A percentile compares a stretch with the other conserved stretches of the same genome.
Evolutionary conservation across 2,113 vertebrate genomes (phyloP).

Genomic region (Neotragus moschatus): DNA sequence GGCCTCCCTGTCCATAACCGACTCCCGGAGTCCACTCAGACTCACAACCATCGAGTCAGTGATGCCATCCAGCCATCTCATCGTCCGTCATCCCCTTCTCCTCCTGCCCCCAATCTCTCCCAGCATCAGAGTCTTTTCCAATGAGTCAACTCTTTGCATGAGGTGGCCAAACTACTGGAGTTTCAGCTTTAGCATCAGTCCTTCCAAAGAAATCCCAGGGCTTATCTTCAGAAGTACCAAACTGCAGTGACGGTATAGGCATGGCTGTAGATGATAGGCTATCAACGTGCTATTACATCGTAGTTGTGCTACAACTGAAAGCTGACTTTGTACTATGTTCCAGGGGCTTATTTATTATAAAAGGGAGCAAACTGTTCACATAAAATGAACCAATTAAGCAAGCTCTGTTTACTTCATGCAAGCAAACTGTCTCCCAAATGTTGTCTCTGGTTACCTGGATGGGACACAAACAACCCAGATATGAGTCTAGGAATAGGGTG

Average conservation of each 20-base stretch:
- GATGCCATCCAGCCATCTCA: too few species aligned
- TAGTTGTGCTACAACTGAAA: background rate
- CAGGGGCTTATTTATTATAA: background rate
- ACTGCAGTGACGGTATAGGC: background rate
- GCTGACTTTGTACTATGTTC: background rate
- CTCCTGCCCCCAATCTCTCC: too few species aligned
- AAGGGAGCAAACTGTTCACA: background rate
- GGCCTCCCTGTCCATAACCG: too few species aligned
- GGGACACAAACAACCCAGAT: background rate
- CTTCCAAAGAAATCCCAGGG: too few species aligned
- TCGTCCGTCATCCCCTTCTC: too few species aligned
- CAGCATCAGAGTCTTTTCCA: too few species aligned
- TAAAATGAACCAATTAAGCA: background rate
- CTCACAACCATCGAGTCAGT: too few species aligned
- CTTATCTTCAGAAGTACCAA: too few species aligned
- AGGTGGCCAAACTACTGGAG: too few species aligned
- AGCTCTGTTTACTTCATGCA: background rate
- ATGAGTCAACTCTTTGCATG: too few species aligned
- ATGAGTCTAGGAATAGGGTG: background rate
- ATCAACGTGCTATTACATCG: background rate
- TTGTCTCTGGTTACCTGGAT: background rate
- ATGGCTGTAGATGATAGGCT: background rate
- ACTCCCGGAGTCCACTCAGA: too few species aligned
- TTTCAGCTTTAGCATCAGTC: too few species aligned
- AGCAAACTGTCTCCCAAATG: background rate